These are phyloP conservation scores for Phaethon lepturus DNA, from an alignment of 2,113 vertebrate genomes.

Conservation along the genomic window DNA sequence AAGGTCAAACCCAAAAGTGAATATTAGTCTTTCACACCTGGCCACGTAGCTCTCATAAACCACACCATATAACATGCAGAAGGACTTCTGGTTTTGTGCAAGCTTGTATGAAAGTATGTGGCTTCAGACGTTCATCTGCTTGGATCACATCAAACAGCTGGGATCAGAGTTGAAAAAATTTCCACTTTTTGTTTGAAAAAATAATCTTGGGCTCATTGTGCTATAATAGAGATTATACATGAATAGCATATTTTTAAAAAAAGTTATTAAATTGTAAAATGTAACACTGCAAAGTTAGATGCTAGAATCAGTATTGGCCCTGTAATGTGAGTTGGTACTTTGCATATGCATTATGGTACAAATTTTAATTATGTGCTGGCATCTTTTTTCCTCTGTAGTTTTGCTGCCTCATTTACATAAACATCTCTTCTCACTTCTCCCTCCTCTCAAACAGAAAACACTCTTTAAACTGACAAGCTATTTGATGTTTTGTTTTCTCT, in stretches of 20 bases:
- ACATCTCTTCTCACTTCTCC: background rate
- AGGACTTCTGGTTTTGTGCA: background rate
- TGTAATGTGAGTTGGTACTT: background rate
- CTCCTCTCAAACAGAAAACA: background rate
- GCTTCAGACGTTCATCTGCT: background rate
- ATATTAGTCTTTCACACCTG: background rate
- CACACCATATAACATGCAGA: accelerated
- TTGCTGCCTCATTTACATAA: background rate
- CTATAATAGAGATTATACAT: background rate
- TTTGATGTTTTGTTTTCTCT: constrained; percentile 49
- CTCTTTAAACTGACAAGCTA: background rate
- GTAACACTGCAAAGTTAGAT: background rate
- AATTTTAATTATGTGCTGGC: constrained; percentile 27
- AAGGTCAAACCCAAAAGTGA: background rate
- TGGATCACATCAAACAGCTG: background rate
- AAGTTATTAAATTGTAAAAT: background rate
- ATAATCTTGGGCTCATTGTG: background rate
- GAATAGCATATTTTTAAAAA: background rate
- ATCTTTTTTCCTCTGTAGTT: constrained; percentile 24
- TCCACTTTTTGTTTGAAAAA: background rate
- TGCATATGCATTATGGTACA: background rate
- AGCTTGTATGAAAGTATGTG: background rate
- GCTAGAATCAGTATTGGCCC: background rate
- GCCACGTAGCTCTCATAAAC: background rate
- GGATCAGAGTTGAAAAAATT: background rate